Percentiles rank a stretch among this genome's conserved stretches.
Evolutionary conservation across 1,140 invertebrate genomes (phyloP).

Genomic region (Arctopsyche grandis): DNA sequence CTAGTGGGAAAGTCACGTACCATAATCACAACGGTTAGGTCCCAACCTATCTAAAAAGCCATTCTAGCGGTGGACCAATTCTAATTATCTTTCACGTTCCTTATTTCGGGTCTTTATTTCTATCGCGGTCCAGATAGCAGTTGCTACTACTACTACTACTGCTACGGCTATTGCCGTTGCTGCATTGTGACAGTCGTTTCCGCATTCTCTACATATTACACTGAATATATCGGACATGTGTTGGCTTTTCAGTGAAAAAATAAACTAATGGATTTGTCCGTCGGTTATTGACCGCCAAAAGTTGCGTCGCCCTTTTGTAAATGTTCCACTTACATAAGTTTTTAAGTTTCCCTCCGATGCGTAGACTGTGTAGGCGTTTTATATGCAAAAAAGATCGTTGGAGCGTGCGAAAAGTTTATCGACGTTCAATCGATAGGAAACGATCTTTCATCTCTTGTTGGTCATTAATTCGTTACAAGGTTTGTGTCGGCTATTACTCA

Average conservation of each 20-base stretch:
- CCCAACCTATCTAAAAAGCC: neutral
- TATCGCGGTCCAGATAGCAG: neutral
- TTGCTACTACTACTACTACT: neutral
- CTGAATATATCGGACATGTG: neutral
- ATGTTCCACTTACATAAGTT: neutral
- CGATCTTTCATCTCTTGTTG: too few species aligned
- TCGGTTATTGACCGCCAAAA: conserved; percentile 8
- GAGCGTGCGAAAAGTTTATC: too few species aligned
- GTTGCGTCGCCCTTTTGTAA: neutral
- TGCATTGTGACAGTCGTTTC: conserved; percentile 26
- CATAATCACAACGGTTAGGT: neutral
- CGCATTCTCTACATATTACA: conserved; percentile 11
- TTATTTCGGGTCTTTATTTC: neutral
- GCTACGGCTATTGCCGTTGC: neutral
- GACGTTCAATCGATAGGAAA: too few species aligned
- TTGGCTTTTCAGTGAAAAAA: neutral
- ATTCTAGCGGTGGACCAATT: neutral
- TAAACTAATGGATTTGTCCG: neutral
- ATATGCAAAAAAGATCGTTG: too few species aligned
- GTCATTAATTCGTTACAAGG: too few species aligned
- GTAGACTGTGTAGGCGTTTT: neutral
- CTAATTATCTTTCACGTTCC: neutral
- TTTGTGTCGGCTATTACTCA: too few species aligned
- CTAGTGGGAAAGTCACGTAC: neutral
- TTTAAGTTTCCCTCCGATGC: neutral